Base-by-base conservation (phyloP, 2,113 vertebrate genomes). In the Cyprinodon variegatus region DNA sequence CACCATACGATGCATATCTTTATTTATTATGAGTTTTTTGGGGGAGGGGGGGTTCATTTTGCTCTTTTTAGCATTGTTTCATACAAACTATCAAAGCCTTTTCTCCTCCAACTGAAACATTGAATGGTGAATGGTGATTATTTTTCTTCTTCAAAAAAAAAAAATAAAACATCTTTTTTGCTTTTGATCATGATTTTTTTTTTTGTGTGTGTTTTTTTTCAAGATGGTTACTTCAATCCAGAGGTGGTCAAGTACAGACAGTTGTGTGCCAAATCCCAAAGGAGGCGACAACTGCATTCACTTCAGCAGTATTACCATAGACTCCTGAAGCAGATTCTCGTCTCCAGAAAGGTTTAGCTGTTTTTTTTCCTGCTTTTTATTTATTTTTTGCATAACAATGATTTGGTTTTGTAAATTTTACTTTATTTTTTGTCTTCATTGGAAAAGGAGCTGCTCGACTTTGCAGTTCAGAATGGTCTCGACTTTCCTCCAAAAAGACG, bases 231-330 rank as follows among this genome's bases (percentile, higher is more conserved):
- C 88, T 98, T 99, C 81, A 99, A 98, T 82, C 98, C 97, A 0
- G 97, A 99, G 72, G 97, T 99, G 72, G 97, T 99, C 76, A 98
- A 97, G 59, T 99, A 99, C 84, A 94, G 98, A 66, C 96, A 97
- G 72, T 88, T 99, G 9, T 99, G 97, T 89, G 94, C 95, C 39
- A 99, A 96, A 88, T 98, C 97, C 0, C 98, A 99, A 90, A 96
- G 93, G 82, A 99, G 97, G 68, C 95, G 95, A 7, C 97, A 97
- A 74, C 78, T 98, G 81, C 94, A 89, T 81, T 95, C 94, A 0
- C 95, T 98, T 86, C 98, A 99, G 93, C 97, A 99, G 82, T 98
- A 99, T 83, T 98, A 97, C 90, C 97, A 98, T 90, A 94, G 92
- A 14, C 89, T 99, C 41, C 87, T 99, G 48, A 98, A 97, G 89